Evolutionary conservation across 2,797 vertebrate species (phyloP), one percentile per base, ranked within the genome.

Genomic region (Esox lucius): DNA sequence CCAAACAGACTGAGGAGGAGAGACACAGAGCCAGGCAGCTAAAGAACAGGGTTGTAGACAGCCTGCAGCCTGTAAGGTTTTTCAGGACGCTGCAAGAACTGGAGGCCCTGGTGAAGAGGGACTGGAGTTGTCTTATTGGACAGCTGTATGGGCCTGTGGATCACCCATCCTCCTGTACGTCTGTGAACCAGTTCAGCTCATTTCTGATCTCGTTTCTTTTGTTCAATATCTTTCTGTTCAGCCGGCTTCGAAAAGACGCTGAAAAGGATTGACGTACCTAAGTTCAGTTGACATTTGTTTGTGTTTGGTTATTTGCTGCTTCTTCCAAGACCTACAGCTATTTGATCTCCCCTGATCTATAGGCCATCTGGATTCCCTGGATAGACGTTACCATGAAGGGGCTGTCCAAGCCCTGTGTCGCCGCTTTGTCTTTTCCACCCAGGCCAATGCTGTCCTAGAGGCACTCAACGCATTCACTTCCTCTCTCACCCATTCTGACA

Each of bases 311-410:
- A 17, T 65, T 31, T 46, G 22, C 22, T 65, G 1, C 24, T 51
- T 59, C 26, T 51, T 26, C 7, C 26, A 59, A 28, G 31, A 8
- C 70, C 53, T 75, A 19, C 19, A 74, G 65, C 5, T 22, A 26
- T 42, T 66, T 19, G 59, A 24, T 15, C 13, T 15, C 39, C 42
- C 22, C 26, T 22, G 70, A 70, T 9, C 53, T 75, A 59, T 80
- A 89, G 91, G 83, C 73, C 75, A 77, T 49, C 86, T 86, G 74
- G 82, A 87, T 78, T 85, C 28, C 64, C 81, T 86, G 46, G 83
- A 86, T 66, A 26, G 5, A 70, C 82, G 59, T 1, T 82, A 77
- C 75, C 86, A 84, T 16, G 59, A 85, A 76, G 84, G 84, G 6
- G 85, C 78, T 64, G 42, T 67, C 62, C 73, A 81, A 72, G 81